Evolutionary conservation across 2,888 invertebrate genomes (phyloP).

Genomic region (Melinaea marsaeus): DNA sequence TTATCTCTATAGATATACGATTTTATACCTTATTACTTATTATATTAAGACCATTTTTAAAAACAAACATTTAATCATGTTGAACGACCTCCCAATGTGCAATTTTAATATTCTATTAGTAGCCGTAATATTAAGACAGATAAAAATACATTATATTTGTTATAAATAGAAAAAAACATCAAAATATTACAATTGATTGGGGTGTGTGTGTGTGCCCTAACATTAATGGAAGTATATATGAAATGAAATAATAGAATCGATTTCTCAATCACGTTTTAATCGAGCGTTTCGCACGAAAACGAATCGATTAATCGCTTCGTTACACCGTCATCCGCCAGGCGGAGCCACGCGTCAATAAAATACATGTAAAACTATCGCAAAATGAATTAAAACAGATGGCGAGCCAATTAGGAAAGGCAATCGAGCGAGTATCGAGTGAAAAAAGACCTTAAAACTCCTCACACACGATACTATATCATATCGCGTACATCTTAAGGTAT

Average conservation of each 20-base stretch:
- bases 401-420: conserved; percentile 77
- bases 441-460: conserved; percentile 57
- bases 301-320: conserved; percentile 75
- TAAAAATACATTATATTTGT: neutral
- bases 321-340: conserved; percentile 65
- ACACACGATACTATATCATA: conserved; percentile 47
- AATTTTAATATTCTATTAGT: conserved; percentile 5
- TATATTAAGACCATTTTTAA: conserved; percentile 20
- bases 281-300: conserved; percentile 66
- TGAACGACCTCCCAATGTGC: conserved; percentile 38
- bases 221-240: conserved; percentile 17
- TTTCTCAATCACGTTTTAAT: conserved; percentile 52
- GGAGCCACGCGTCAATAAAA: conserved; percentile 76
- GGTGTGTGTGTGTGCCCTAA: neutral
- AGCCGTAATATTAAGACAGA: conserved; percentile 6
- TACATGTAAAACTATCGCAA: conserved; percentile 78
- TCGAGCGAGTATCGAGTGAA: conserved; percentile 72
- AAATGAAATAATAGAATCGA: conserved; percentile 28
- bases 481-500: conserved; percentile 42
- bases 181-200: too few relatives aligned
- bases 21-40: conserved; percentile 42
- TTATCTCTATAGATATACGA: conserved; percentile 46
- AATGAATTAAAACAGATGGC: conserved; percentile 77
- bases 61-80: conserved; percentile 8
- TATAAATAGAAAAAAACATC: neutral